Evolutionary conservation across 2,888 invertebrate species (phyloP), one percentile per base, ranked within the genome.

Genomic region (Macrosoma leucophasiata): DNA sequence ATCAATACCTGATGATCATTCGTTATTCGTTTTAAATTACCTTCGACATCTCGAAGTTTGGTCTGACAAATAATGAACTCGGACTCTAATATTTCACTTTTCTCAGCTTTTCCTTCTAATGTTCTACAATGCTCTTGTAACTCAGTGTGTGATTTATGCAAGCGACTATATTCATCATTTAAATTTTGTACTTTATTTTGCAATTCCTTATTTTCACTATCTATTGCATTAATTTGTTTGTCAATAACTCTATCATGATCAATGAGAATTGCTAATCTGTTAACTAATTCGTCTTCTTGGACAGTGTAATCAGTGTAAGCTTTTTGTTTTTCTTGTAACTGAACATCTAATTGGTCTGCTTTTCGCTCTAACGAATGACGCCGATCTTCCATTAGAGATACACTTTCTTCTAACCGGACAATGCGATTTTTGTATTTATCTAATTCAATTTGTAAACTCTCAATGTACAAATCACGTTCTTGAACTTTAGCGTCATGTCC

Each of bases 401-500:
- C 70, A 42, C 87, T 87, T 58, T 92, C 90, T 58, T 92, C 90
- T 19, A 93, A 82, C 18, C 87, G 87, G 17, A 84, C 78, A 20
- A 90, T 87, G 50, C 89, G 88, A 4, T 86, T 86, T 49, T 89
- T 89, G 33, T 89, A 88, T 51, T 88, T 88, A 2, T 64, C 72
- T 29, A 91, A 82, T 54, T 92, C 92, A 14, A 82, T 68, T 63
- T 93, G 91, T 36, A 92, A 73, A 20, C 87, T 89, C 65, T 93
- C 93, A 33, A 92, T 90, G 41, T 90, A 90, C 27, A 90, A 82
- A 58, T 92, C 90, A 40, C 91, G 82, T 63, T 93, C 92, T 59
- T 91, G 90, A 7, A 93, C 64, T 69, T 92, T 93, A 2, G 90
- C 90, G 41, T 90, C 87, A 30, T 87, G 75, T 3, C 86, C 86